Evolutionary conservation across 2,113 vertebrate genomes (phyloP).

Genomic region (Tylochromis polylepis): DNA sequence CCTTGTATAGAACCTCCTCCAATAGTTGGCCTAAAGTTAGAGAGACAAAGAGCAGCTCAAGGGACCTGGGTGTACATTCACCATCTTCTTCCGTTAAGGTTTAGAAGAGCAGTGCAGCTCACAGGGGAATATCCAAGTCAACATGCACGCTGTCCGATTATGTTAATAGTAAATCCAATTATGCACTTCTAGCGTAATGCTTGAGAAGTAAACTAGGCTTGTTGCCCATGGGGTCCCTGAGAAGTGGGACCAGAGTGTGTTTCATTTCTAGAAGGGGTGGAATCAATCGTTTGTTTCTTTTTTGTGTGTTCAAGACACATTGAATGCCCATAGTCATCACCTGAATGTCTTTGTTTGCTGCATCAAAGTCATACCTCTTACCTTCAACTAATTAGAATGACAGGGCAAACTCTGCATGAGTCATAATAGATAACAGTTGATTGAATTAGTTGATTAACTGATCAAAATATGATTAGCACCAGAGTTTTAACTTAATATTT

Average conservation of each 20-base stretch:
- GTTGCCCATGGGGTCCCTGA: constrained; percentile 58
- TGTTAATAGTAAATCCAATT: constrained; percentile 76
- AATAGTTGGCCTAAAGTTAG: neutral
- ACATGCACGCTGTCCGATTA: constrained; percentile 69
- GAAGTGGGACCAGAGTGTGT: constrained; percentile 31
- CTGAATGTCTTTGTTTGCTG: constrained; percentile 8
- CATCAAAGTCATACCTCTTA: neutral
- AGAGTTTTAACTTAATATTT: neutral
- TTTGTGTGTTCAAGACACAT: constrained; percentile 3
- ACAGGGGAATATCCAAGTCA: constrained; percentile 61
- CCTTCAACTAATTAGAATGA: neutral
- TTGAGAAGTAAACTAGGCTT: constrained; percentile 60
- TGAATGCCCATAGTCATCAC: neutral
- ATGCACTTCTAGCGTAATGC: constrained; percentile 67
- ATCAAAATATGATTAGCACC: neutral
- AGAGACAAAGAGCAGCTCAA: constrained; percentile 45
- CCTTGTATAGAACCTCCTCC: neutral
- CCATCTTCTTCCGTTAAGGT: constrained; percentile 37
- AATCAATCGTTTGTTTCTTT: constrained; percentile 20
- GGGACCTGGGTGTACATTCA: constrained; percentile 39
- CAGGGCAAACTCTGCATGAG: neutral
- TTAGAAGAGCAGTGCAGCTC: constrained; percentile 47
- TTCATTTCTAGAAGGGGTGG: constrained; percentile 35
- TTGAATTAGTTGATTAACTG: neutral
- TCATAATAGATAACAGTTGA: neutral